These are phyloP conservation scores for Mongoloraphidia duomilia DNA, from an alignment of 2,888 invertebrate genomes.

Conservation along the genomic window DNA sequence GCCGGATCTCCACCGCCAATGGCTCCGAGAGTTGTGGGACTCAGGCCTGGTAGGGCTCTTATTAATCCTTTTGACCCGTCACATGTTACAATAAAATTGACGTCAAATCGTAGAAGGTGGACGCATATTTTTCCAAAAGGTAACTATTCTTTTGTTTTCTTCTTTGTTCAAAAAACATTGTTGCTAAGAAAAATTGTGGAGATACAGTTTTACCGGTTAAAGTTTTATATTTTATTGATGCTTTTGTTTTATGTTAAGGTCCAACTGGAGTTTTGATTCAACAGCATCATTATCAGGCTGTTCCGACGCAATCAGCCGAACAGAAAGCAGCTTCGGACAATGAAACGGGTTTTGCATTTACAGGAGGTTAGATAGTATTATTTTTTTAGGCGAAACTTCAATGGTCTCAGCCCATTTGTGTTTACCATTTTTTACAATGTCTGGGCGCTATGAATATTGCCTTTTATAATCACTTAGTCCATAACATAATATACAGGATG, in stretches of 20 bases:
- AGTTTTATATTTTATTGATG: neutral
- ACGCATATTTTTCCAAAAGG: slow-evolving; percentile 96
- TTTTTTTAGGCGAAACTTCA: neutral
- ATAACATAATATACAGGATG: too few species aligned
- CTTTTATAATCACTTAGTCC: too few species aligned
- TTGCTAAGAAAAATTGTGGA: neutral
- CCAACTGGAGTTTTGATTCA: slow-evolving; percentile 84
- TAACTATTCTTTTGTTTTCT: slow-evolving; percentile 19
- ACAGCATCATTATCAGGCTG: slow-evolving; percentile 84
- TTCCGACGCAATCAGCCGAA: slow-evolving; percentile 40
- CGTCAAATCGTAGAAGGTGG: slow-evolving; percentile 91
- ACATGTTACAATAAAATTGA: slow-evolving; percentile 89
- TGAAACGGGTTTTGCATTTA: slow-evolving; percentile 2
- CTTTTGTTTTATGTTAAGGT: slow-evolving; percentile 32
- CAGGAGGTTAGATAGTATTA: neutral
- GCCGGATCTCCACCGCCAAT: slow-evolving; percentile 36
- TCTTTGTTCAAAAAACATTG: neutral
- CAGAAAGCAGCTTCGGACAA: slow-evolving; percentile 7
- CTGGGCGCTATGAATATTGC: neutral
- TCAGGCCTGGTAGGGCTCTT: slow-evolving; percentile 66
- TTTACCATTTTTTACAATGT: neutral
- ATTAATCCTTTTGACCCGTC: slow-evolving; percentile 99
- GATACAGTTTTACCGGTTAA: slow-evolving; percentile 2
- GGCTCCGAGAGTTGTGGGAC: slow-evolving; percentile 20
- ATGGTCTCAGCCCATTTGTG: neutral